Conservation (phyloP, 2,113 vertebrate genomes). For the Campylorhamphus procurvoides region DNA sequence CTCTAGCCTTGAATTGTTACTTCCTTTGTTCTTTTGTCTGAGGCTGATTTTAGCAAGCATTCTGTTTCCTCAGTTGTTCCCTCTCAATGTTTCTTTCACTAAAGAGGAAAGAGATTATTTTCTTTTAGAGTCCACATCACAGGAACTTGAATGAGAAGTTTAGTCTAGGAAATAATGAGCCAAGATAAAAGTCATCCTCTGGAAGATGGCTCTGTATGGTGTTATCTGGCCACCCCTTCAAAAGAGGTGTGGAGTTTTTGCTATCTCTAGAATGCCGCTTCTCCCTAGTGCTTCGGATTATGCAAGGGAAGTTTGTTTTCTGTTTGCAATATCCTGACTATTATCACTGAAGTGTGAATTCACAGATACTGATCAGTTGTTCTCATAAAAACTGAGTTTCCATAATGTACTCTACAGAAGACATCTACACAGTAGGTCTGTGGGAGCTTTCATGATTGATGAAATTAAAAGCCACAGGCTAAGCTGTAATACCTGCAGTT, state of each 20-base stretch:
- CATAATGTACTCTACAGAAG: neutral
- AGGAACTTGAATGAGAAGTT: neutral
- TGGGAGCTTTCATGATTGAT: neutral
- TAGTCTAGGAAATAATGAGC: neutral
- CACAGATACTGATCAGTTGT: neutral
- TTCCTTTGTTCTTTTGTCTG: neutral
- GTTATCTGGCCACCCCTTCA: neutral
- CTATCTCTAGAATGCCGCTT: neutral
- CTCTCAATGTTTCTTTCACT: neutral
- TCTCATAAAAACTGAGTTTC: neutral
- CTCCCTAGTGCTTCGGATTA: neutral
- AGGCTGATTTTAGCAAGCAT: neutral
- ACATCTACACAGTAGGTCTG: neutral
- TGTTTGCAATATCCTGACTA: neutral
- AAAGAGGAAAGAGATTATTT: neutral
- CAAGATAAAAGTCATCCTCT: neutral
- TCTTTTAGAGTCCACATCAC: neutral
- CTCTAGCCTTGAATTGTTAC: neutral
- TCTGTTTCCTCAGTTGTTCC: neutral
- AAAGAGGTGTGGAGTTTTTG: neutral
- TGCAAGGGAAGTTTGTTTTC: neutral
- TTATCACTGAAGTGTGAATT: neutral
- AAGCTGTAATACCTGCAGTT: neutral
- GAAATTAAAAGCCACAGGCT: neutral
- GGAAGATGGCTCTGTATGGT: neutral